Conservation (phyloP, 1,140 invertebrate species). For the Drosophila punjabiensis region DNA sequence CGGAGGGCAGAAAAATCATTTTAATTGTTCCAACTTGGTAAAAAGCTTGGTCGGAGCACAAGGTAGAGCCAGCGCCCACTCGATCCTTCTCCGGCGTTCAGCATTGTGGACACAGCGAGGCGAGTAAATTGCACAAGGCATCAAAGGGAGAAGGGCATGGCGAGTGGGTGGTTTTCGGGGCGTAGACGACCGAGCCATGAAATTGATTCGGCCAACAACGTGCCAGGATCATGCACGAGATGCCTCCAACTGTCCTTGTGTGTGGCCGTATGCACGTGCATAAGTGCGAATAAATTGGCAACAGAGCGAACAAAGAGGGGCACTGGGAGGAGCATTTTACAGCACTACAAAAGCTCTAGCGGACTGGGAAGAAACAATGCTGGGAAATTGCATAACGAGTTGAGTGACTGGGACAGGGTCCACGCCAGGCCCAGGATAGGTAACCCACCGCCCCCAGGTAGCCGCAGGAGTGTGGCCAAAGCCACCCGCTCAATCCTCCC, state of each 20-base stretch:
- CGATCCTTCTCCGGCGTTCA: constrained; percentile 12
- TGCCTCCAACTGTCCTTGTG: constrained; percentile 27
- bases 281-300: constrained; percentile 80
- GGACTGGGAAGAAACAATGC: constrained; percentile 50
- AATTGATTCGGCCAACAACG: constrained; percentile 76
- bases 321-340: constrained; percentile 19
- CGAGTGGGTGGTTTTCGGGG: background rate
- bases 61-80: constrained; percentile 19
- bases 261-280: constrained; percentile 57
- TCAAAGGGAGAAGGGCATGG: constrained; percentile 7
- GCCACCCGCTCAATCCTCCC: background rate
- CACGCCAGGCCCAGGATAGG: constrained; percentile 8
- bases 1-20: constrained; percentile 48
- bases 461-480: constrained; percentile 50
- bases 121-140: constrained; percentile 49
- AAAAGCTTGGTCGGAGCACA: constrained; percentile 46
- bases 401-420: constrained; percentile 29
- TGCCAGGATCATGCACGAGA: constrained; percentile 56
- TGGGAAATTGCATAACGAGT: constrained; percentile 76
- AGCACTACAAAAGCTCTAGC: constrained; percentile 12
- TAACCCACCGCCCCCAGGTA: constrained; percentile 25
- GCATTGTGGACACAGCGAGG: constrained; percentile 58
- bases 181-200: constrained; percentile 56
- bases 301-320: constrained; percentile 38
- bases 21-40: constrained; percentile 65